Base-by-base conservation (phyloP, 2,113 vertebrate species). In the Telmatochromis sp. region DNA sequence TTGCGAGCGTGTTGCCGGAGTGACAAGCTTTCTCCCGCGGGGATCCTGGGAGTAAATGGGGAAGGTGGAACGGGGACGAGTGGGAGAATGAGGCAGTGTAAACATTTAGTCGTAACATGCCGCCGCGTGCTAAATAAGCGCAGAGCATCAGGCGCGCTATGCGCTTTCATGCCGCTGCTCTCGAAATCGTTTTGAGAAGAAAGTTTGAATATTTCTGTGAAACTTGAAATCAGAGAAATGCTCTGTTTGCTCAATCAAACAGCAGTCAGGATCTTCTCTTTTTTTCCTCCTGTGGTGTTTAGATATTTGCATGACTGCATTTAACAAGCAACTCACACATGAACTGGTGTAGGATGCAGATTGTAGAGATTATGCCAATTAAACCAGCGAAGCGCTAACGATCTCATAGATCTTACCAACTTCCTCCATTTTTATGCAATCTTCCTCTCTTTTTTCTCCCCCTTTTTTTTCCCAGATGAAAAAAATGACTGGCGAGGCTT, bases 401-500 rank as follows among this genome's bases (percentile, higher is more conserved):
- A 60, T 60, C 55, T 37, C 6, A 33, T 51, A 51, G 45, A 78
- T 31, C 26, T 78, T n/a, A 5, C 42, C 19, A 28, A 60, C 49
- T 80, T 81, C 19, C 87, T 33, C 15, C 9, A 14, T 88, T 81
- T 87, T 92, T 19, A 83, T 40, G 26, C 17, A 21, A 5, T 14
- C 63, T n/a, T 85, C 2, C 42, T 75, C 26, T 55, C 47, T 35
- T 31, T 19, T 47, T 26, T 17, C 9, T 14, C 81, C 7, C 7
- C 4, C 2, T 82, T 42, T 57, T 26, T 40, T 57, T 93, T 91
- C 45, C 45, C 93, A 97, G 96, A 93, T 91, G 90, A 90, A 89
- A 70, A 90, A 91, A 96, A 96, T 96, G 95, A 95, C 85, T 73
- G 89, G 82, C 86, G 92, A 93, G 63, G 84, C 86, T 70, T 91